These are phyloP conservation scores for Apogon talboti DNA, from an alignment of 2,797 vertebrate genomes.

Conservation along the genomic window DNA sequence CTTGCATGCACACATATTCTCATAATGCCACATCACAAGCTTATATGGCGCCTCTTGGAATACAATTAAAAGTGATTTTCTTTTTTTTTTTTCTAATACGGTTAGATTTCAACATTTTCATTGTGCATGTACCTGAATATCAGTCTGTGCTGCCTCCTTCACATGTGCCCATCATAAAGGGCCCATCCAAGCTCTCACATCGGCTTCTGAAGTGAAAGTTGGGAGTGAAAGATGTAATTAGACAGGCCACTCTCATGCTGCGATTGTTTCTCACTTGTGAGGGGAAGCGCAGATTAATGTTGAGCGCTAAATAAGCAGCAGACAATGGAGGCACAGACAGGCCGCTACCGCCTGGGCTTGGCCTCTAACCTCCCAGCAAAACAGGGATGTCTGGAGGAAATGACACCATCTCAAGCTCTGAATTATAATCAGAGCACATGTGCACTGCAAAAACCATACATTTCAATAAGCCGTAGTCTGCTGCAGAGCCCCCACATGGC, in stretches of 20 bases:
- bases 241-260: slow-evolving; percentile 71
- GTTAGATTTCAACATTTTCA: neutral
- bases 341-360: slow-evolving; percentile 69
- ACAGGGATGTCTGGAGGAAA: slow-evolving; percentile 75
- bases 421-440: slow-evolving; percentile 64
- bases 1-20: neutral
- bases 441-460: slow-evolving; percentile 28
- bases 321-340: slow-evolving; percentile 72
- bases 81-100: neutral
- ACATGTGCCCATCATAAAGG: slow-evolving; percentile 44
- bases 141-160: slow-evolving; percentile 15
- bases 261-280: slow-evolving; percentile 72
- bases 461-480: neutral
- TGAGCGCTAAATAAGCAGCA: slow-evolving; percentile 73
- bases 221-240: slow-evolving; percentile 75
- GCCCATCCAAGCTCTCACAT: slow-evolving; percentile 41
- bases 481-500: neutral
- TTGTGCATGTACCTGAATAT: slow-evolving; percentile 35
- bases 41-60: neutral
- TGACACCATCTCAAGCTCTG: slow-evolving; percentile 71
- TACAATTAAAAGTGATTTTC: neutral
- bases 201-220: slow-evolving; percentile 64
- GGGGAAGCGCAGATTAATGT: slow-evolving; percentile 73
- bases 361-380: slow-evolving; percentile 71
- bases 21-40: slow-evolving; percentile 1